Evolutionary conservation across 2,113 vertebrate species (phyloP).

Genomic region (Setophaga kirtlandii): DNA sequence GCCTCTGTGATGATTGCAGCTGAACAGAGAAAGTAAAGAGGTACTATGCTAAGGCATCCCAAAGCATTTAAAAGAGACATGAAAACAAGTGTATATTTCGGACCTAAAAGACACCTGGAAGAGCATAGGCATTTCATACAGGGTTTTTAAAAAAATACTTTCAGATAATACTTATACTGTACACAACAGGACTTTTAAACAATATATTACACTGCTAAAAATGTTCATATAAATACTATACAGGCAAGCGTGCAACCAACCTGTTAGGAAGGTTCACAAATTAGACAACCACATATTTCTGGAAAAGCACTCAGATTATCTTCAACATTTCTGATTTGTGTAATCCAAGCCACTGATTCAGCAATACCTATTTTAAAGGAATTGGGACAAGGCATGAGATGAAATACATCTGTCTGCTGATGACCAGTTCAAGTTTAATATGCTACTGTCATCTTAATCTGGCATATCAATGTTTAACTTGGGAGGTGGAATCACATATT

Average conservation of each 20-base stretch:
- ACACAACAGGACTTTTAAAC: conserved; percentile 68
- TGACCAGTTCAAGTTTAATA: conserved; percentile 45
- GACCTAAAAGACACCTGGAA: conserved; percentile 12
- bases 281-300: neutral
- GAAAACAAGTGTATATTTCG: conserved; percentile 42
- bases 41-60: neutral
- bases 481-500: conserved; percentile 92
- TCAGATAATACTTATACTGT: conserved; percentile 76
- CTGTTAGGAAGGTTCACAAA: conserved; percentile 46
- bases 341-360: conserved; percentile 39
- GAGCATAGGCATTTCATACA: conserved; percentile 61
- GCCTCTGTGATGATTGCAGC: conserved; percentile 10
- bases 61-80: neutral
- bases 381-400: conserved; percentile 69
- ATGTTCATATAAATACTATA: conserved; percentile 82
- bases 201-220: conserved; percentile 79
- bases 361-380: conserved; percentile 46
- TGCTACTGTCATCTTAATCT: conserved; percentile 76
- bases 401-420: conserved; percentile 48
- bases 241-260: conserved; percentile 62
- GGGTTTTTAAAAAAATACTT: conserved; percentile 81
- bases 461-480: conserved; percentile 97
- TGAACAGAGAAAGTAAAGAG: neutral
- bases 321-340: conserved; percentile 14
- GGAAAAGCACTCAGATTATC: conserved; percentile 44